A percentile compares a stretch with the other conserved stretches of the same genome.
Evolutionary conservation across 2,888 invertebrate species (phyloP).

Genomic region (Synergus gifuensis): DNA sequence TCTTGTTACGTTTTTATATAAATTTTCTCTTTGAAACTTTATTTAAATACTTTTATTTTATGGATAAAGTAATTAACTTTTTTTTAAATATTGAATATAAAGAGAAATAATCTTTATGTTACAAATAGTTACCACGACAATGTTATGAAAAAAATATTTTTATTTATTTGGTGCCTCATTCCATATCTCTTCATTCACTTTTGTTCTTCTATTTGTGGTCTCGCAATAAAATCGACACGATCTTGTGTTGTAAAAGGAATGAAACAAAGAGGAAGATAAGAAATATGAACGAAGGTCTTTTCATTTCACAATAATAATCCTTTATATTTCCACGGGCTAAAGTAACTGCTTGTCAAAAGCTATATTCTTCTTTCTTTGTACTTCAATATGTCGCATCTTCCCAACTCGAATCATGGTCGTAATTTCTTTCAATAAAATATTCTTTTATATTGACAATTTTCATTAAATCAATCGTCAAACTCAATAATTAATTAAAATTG

Average conservation of each 20-base stretch:
- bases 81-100: not conserved
- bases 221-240: not conserved
- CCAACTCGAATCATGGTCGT: not conserved
- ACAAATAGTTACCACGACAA: not conserved
- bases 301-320: not conserved
- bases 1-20: too few relatives aligned
- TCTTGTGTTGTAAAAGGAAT: not conserved
- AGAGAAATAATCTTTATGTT: not conserved
- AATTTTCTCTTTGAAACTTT: too few relatives aligned
- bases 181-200: not conserved
- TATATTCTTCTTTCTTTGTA: not conserved
- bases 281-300: slow-evolving; percentile 3
- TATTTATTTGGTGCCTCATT: not conserved
- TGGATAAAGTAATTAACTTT: too few relatives aligned
- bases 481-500: not conserved
- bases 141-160: not conserved
- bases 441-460: not conserved
- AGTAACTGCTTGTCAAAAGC: not conserved
- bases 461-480: not conserved
- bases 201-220: not conserved
- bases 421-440: not conserved
- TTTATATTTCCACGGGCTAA: not conserved
- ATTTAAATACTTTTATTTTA: too few relatives aligned
- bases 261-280: not conserved
- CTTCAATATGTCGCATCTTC: not conserved